Base-by-base conservation (phyloP, 2,888 invertebrate species). In the Vesta saturnalis region DNA sequence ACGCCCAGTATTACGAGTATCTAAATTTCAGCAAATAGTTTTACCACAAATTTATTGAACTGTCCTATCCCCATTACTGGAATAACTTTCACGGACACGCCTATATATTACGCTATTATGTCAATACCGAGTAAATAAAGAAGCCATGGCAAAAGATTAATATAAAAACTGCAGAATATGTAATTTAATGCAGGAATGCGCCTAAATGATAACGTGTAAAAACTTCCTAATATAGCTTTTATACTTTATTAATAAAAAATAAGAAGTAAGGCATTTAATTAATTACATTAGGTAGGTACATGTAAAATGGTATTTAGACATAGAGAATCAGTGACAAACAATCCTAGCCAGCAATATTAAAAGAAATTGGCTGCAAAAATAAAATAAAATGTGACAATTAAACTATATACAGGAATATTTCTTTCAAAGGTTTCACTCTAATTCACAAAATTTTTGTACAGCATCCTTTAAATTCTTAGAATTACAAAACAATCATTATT, bases 41-140 rank as follows among this genome's bases (percentile, higher is more conserved):
- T 16, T 22, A 10, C 1, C 18, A 21, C 39, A 43, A 66, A 43
- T 47, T 47, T 55, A 63, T 63, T 18, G 59, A 62, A 60, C 65
- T 66, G 22, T 55, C 65, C 66, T 69, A 60, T 66, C 59, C 49
- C 30, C 43, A 60, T 58, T 59, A 64, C 61, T 55, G 46, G 19
- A 65, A 60, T 56, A 39, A 67, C 57, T 54, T 59, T 54, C 18
- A 39, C 15, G 22, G 47, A 63, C 64, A 55, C 70, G 21, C 70
- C 70, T 56, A 65, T 64, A 67, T 70, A 66, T 64, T 70, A 67
- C 52, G 52, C 64, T 70, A 47, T 70, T 70, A 70, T 70, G 63
- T 70, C 67, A 67, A 66, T 66, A 62, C 46, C 59, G 49, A 39
- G 64, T 60, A 66, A 35, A 66, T 63, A 66, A 65, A 69, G 66